Evolutionary conservation across 2,888 invertebrate genomes (phyloP), one percentile per base, ranked within the genome.

Genomic region (Priocnemis perturbator): DNA sequence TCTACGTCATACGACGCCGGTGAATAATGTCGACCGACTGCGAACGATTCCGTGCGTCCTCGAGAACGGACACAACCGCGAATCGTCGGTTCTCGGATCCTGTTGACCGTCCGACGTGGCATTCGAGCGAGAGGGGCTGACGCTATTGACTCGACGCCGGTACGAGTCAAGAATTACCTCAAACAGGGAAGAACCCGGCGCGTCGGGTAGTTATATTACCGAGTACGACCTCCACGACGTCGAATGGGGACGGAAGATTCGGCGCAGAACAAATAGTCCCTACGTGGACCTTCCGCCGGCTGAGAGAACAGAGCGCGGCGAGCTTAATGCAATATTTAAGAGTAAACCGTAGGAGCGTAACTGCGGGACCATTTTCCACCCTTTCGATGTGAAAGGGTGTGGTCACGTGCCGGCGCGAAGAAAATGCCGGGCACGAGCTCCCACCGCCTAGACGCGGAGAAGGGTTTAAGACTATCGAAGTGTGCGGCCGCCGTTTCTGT

Each of bases 321-420:
- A 76, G 79, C 77, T 84, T 81, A 80, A 82, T 84, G 76, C 73
- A 81, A 84, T 82, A 83, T 83, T 83, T 83, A 79, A 78, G 73
- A 77, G 73, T 69, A 67, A 77, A 73, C 64, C 76, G 67, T 69
- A 76, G 77, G 61, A n/a, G 73, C 73, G 71, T 81, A 77, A 79
- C 77, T 75, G 76, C 74, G 65, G 71, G 72, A 70, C 77, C 63
- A 78, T 83, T 83, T 83, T 78, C 78, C 68, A 71, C 70, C 68
- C 68, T 69, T 7, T n/a, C 50, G 11, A 50, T 50, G 50, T 70
- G 59, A 72, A 79, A 80, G 79, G 75, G 77, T 76, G 77, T 75
- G 81, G 83, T 83, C 83, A 84, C 83, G 83, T 79, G 83, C 79
- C 77, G 74, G 74, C 72, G 73, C n/a, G 76, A 73, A 62, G 50